Conservation (phyloP, 2,888 invertebrate genomes). For the Automeris io region DNA sequence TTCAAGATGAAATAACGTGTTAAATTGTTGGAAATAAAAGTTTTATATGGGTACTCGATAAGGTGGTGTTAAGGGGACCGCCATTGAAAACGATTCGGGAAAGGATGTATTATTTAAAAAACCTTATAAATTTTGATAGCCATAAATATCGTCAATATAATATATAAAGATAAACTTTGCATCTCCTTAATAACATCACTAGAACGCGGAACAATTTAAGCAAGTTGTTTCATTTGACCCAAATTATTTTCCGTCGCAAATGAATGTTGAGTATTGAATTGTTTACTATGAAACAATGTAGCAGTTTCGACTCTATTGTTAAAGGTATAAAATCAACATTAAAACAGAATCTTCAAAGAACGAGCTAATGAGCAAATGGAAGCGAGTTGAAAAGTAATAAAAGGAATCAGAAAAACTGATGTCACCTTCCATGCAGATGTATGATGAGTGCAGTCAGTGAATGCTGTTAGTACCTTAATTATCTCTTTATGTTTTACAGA, state of each 20-base stretch:
- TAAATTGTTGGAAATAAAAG: too few species aligned
- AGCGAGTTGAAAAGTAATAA: conserved; percentile 14
- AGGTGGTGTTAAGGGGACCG: too few species aligned
- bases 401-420: conserved; percentile 10
- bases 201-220: conserved; percentile 28
- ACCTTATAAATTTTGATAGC: too few species aligned
- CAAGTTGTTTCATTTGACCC: conserved; percentile 38
- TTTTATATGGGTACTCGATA: too few species aligned
- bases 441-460: not conserved
- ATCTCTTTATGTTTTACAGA: not conserved
- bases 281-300: conserved; percentile 12
- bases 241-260: conserved; percentile 23
- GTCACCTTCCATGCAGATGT: conserved; percentile 2
- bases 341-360: not conserved
- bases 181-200: conserved; percentile 28
- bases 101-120: too few species aligned
- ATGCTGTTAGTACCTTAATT: not conserved
- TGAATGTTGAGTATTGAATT: conserved; percentile 16
- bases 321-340: not conserved
- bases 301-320: conserved; percentile 3
- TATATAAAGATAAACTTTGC: too few species aligned
- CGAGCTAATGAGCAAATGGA: conserved; percentile 5
- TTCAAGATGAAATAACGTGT: too few species aligned
- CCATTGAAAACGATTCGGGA: too few species aligned
- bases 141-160: too few species aligned